Conservation (phyloP, 2,113 vertebrate genomes). For the Dasypus novemcinctus region DNA sequence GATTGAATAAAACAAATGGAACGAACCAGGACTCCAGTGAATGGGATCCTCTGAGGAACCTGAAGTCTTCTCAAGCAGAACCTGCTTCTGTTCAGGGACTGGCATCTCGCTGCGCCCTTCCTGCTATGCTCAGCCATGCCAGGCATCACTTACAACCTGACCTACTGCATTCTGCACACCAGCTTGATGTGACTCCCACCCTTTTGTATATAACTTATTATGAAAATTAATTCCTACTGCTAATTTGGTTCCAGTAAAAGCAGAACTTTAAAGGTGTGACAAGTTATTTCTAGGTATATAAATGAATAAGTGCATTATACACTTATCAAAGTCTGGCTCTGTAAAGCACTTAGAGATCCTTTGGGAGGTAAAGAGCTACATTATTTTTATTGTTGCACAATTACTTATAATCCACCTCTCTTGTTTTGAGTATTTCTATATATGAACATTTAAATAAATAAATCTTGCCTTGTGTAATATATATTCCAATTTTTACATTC, state of each 20-base stretch:
- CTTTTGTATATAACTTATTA: neutral
- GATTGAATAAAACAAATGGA: neutral
- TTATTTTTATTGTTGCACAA: neutral
- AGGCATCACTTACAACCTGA: neutral
- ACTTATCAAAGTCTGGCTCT: neutral
- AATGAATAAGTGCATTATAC: neutral
- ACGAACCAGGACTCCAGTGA: neutral
- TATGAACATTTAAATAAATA: slow-evolving; percentile 23
- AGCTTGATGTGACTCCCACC: neutral
- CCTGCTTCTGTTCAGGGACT: neutral
- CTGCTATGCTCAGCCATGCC: neutral
- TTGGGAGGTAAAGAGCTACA: neutral
- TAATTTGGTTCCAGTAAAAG: neutral
- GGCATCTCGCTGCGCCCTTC: neutral
- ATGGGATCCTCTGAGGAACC: neutral
- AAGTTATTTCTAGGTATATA: slow-evolving; percentile 2
- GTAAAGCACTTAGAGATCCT: neutral
- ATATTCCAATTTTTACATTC: neutral
- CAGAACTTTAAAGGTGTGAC: neutral
- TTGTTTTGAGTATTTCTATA: slow-evolving; percentile 20
- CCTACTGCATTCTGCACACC: neutral
- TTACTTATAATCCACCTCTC: slow-evolving; percentile 16
- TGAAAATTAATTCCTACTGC: neutral
- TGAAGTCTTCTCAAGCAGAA: neutral
- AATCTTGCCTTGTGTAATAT: neutral